Evolutionary conservation across 1,140 invertebrate species (phyloP), one percentile per base, ranked within the genome.

Genomic region (Microvelia longipes): DNA sequence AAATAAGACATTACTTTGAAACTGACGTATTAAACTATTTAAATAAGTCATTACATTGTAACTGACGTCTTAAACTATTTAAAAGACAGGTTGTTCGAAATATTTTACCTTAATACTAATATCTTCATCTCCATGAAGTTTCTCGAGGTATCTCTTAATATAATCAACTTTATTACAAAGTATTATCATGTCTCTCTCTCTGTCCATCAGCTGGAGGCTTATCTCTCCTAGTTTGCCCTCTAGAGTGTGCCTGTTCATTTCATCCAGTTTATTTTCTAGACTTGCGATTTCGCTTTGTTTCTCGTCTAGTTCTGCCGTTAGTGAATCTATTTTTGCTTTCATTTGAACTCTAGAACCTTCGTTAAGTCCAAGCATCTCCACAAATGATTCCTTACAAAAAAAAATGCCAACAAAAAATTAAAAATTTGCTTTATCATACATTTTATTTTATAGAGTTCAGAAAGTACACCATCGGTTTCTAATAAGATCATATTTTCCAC

Each of bases 161-260:
- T 72, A 72, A n/a, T 72, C 71, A 11, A 72, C 30, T 72, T 72
- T 72, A 30, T 72, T 69, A 27, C 71, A 72, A 67, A 72, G 60
- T 19, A 29, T 64, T 24, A 72, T 62, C 15, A 72, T 29, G 29
- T 67, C 66, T 29, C 66, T 26, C 28, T 67, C 66, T 19, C 66
- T 26, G 28, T 28, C 27, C 28, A 28, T 67, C 15, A 67, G 29
- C 24, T 67, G 24, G 5, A 19, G 11, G 28, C 14, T 29, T 29
- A 29, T 2, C 25, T 67, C 29, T 5, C 14, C 14, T 27, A 67
- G 27, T 67, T 29, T 67, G 11, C 25, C 66, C 28, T 67, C 66
- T 28, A 67, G 28, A 5, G 15, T 26, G 15, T 67, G 66, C 11
- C 25, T 28, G 11, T 67, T 28, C 14, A 26, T 70, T 50, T 25